Evolutionary conservation across 37 sponge, comb jelly and placozoan species (phyloP).

Genomic region (Cliona cf. orientalis): DNA sequence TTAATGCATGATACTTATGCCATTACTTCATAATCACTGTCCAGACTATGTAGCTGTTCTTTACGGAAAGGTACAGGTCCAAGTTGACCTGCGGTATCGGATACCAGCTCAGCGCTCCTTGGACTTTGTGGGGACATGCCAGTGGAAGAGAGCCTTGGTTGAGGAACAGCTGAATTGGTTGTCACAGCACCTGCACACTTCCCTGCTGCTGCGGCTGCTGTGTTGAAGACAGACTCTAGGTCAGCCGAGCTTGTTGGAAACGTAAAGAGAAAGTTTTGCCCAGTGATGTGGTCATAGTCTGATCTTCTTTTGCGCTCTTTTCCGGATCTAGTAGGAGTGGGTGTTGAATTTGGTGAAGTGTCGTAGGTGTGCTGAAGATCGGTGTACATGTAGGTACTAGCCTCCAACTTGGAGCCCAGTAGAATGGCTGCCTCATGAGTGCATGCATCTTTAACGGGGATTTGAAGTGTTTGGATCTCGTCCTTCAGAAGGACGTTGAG

Average conservation of each 20-base stretch:
- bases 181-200: background rate
- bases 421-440: slow-evolving; percentile 12
- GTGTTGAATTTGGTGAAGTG: background rate
- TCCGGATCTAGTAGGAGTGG: background rate
- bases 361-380: slow-evolving; percentile 18
- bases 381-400: slow-evolving; percentile 28
- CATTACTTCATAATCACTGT: too few relatives aligned
- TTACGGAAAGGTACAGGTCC: too few relatives aligned
- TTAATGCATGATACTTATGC: too few relatives aligned
- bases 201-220: background rate
- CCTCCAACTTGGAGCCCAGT: slow-evolving; percentile 10
- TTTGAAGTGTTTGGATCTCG: slow-evolving; percentile 19
- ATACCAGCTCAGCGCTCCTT: too few relatives aligned
- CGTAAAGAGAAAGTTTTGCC: slow-evolving; percentile 1
- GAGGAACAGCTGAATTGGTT: background rate
- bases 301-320: background rate
- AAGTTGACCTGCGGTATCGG: too few relatives aligned
- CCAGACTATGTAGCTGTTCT: too few relatives aligned
- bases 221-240: background rate
- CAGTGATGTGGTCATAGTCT: slow-evolving; percentile 29
- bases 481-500: slow-evolving; percentile 1
- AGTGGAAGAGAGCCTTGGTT: background rate
- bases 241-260: slow-evolving; percentile 44
- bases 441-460: slow-evolving; percentile 22
- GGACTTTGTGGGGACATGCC: too few relatives aligned